Conservation (phyloP, 2,113 vertebrate species). For the Centropus unirufus region DNA sequence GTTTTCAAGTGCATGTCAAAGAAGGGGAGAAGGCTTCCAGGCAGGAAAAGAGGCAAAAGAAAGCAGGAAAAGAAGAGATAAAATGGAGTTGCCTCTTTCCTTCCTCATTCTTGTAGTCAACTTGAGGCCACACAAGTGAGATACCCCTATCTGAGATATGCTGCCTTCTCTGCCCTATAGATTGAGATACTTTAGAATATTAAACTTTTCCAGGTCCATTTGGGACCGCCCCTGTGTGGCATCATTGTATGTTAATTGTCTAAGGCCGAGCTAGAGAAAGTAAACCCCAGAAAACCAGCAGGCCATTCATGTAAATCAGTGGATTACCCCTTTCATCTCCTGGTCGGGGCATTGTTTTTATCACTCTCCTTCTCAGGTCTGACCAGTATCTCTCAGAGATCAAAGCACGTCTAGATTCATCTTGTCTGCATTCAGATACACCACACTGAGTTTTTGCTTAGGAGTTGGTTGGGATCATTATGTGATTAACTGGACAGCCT, state of each 20-base stretch:
- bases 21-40: neutral
- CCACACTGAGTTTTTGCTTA: neutral
- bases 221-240: neutral
- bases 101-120: neutral
- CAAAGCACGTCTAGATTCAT: constrained; percentile 28
- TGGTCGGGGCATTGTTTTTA: neutral
- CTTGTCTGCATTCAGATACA: neutral
- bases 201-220: neutral
- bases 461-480: neutral
- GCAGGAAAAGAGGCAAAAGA: neutral
- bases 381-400: constrained; percentile 23
- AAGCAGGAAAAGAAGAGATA: neutral
- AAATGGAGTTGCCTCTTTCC: neutral
- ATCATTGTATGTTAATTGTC: neutral
- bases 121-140: neutral
- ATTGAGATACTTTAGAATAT: neutral
- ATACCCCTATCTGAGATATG: neutral
- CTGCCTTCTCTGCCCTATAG: neutral
- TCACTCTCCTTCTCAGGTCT: neutral
- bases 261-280: neutral
- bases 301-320: neutral
- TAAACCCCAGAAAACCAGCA: neutral
- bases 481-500: neutral
- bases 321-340: neutral
- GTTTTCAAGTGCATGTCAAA: neutral